Evolutionary conservation across 1,140 invertebrate genomes (phyloP), one percentile per base, ranked within the genome.

Genomic region (Pantala flavescens): DNA sequence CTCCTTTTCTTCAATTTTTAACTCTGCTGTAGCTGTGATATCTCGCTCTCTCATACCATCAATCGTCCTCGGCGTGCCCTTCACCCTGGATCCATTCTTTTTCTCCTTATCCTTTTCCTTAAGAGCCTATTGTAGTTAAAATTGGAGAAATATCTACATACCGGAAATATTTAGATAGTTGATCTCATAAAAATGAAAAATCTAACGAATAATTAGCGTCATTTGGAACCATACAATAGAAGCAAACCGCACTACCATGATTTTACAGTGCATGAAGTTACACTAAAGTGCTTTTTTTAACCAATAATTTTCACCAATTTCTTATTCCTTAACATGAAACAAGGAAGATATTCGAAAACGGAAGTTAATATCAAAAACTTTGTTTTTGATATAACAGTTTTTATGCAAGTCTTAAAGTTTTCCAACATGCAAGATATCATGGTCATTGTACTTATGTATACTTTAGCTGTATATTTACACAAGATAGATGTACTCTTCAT

Each of bases 11-110:
- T 91, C 89, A 43, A 88, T 86, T 77, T 96, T 91, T 14, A 93
- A 84, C 79, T 91, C 87, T 36, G 87, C 87, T 36, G 98, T 87
- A 78, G 89, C 91, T 0, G 97, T 99, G 79, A 94, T 93, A 88
- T 99, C 97, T 79, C 90, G 90, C 79, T 96, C 93, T 74, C 97
- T 86, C 70, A 94, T 88, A 79, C 89, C 95, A 82, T 99, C 97
- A 77, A 99, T 88, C 0, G 98, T 99, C 78, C 95, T 92, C 0
- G 97, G 97, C 0, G 88, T 84, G 83, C 91, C 86, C 79, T 93
- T 93, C 19, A 90, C 88, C 16, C 84, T 85, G 23, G 88, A 90
- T 43, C 86, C 84, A 81, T 86, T 83, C 77, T 86, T 80, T 77
- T 87, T 82, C 72, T 86, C 88, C 87, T 79, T 86, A 84, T 0